Evolutionary conservation across 2,113 vertebrate genomes (phyloP).

Genomic region (Cyanocitta stelleri): DNA sequence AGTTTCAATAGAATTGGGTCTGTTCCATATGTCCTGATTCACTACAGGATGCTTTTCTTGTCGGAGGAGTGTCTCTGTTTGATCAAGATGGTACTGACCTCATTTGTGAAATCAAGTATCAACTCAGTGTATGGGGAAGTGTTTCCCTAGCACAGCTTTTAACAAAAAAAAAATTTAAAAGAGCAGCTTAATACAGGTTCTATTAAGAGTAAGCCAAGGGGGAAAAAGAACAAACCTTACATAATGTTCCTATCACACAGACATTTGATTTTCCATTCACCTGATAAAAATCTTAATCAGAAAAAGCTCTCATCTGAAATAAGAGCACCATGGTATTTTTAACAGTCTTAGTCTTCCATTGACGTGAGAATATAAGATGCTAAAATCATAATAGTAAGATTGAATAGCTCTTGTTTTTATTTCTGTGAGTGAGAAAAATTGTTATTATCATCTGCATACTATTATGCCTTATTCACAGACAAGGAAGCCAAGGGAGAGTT

Average conservation of each 20-base stretch:
- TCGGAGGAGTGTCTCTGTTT: background rate
- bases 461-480: background rate
- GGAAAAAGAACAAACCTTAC: background rate
- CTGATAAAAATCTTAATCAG: background rate
- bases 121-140: background rate
- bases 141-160: background rate
- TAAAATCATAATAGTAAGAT: background rate
- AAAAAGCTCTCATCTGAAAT: background rate
- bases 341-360: background rate
- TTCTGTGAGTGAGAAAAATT: background rate
- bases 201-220: background rate
- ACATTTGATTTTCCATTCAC: background rate
- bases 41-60: conserved; percentile 36
- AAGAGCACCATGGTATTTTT: background rate
- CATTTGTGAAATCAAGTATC: conserved; percentile 20
- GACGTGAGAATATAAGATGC: background rate
- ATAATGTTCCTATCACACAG: background rate
- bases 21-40: conserved; percentile 43
- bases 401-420: background rate
- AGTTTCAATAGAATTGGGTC: conserved; percentile 30
- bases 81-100: conserved; percentile 48
- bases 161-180: background rate
- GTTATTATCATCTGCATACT: background rate
- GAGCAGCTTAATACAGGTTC: background rate
- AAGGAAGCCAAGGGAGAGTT: background rate